Conservation (phyloP, 1,140 invertebrate species). For the Drosophila seguyi region DNA sequence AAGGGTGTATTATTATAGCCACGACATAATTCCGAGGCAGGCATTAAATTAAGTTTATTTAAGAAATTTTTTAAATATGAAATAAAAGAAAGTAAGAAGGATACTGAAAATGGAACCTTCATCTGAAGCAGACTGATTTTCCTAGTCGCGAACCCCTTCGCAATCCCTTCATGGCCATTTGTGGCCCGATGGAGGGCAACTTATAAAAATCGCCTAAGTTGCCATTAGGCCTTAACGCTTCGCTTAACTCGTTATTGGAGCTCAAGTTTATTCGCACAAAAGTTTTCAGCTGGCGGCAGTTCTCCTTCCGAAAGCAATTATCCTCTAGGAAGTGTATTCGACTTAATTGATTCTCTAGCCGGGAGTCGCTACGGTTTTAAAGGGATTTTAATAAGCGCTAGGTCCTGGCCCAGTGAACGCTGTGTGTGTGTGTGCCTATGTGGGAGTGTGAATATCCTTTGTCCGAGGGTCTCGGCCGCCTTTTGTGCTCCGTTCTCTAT, state of each 20-base stretch:
- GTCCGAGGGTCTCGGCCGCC: slow-evolving; percentile 35
- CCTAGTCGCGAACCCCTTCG: too few relatives aligned
- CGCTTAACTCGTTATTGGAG: slow-evolving; percentile 78
- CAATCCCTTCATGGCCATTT: slow-evolving; percentile 10
- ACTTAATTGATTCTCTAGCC: slow-evolving; percentile 78
- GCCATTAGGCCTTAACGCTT: slow-evolving; percentile 80
- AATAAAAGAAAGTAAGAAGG: too few relatives aligned
- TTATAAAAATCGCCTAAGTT: slow-evolving; percentile 60
- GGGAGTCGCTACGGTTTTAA: slow-evolving; percentile 72
- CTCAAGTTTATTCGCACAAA: slow-evolving; percentile 74
- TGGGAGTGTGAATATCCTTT: slow-evolving; percentile 39
- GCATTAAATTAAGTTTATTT: too few relatives aligned
- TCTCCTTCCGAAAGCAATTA: slow-evolving; percentile 80
- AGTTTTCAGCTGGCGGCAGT: slow-evolving; percentile 68
- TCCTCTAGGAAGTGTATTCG: slow-evolving; percentile 80
- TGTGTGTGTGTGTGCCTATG: slow-evolving; percentile 15
- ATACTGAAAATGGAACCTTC: too few relatives aligned
- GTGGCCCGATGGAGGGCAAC: neutral
- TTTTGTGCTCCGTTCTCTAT: slow-evolving; percentile 49
- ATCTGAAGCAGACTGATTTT: neutral
- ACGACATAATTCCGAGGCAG: too few relatives aligned
- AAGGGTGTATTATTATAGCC: too few relatives aligned
- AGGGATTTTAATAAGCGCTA: slow-evolving; percentile 78
- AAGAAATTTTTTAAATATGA: too few relatives aligned
- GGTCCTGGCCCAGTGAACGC: slow-evolving; percentile 26